A percentile compares a stretch with the other conserved stretches of the same genome.
Conservation (phyloP, 1,140 invertebrate species). For the Scaptodrosophila lebanonensis region DNA sequence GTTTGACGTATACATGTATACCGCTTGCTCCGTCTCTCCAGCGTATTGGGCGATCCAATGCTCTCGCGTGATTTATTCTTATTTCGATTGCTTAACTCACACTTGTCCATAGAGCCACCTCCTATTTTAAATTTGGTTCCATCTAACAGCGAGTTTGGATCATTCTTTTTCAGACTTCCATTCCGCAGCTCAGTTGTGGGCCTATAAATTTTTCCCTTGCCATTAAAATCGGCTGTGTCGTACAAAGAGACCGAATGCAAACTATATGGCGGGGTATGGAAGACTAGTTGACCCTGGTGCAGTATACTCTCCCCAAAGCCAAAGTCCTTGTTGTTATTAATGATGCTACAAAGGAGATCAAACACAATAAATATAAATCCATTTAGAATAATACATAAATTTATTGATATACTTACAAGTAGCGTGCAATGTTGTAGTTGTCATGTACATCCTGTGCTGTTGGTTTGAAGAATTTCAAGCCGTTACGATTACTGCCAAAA, state of each 20-base stretch:
- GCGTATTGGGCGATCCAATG: slow-evolving; percentile 68
- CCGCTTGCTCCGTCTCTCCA: slow-evolving; percentile 66
- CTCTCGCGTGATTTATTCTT: slow-evolving; percentile 57
- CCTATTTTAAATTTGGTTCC: slow-evolving; percentile 65
- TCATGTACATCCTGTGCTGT: slow-evolving; percentile 87
- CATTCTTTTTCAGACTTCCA: slow-evolving; percentile 70
- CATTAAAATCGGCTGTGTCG: slow-evolving; percentile 79
- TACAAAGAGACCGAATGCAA: slow-evolving; percentile 87
- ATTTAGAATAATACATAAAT: background rate
- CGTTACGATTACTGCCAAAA: slow-evolving; percentile 94
- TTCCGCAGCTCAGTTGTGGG: slow-evolving; percentile 55
- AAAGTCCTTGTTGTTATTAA: slow-evolving; percentile 79
- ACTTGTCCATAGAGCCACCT: slow-evolving; percentile 54
- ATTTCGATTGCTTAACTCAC: slow-evolving; percentile 51
- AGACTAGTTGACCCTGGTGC: slow-evolving; percentile 91
- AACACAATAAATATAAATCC: background rate
- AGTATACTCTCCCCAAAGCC: slow-evolving; percentile 96
- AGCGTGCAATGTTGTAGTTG: slow-evolving; percentile 88
- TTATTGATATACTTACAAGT: slow-evolving; percentile 78
- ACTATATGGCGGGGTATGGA: slow-evolving; percentile 92
- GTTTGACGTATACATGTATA: slow-evolving; percentile 69
- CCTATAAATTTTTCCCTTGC: slow-evolving; percentile 67
- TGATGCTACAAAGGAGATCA: slow-evolving; percentile 41
- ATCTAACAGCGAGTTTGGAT: slow-evolving; percentile 45
- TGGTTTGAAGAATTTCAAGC: slow-evolving; percentile 91